Conservation (phyloP, 2,797 vertebrate species). For the Galagoides demidoff region DNA sequence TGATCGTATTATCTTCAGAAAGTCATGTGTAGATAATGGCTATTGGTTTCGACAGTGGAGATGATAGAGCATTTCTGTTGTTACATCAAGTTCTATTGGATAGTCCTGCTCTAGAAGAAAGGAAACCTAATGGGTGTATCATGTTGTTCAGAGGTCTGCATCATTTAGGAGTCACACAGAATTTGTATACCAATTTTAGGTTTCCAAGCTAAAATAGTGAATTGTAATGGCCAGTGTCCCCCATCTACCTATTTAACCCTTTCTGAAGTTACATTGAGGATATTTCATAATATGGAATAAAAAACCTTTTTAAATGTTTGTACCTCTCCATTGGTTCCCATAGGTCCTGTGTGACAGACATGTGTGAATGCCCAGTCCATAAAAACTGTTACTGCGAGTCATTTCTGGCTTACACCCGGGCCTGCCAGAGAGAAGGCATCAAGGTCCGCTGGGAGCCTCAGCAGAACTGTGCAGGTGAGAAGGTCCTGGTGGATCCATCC, state of each 20-base stretch:
- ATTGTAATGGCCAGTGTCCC: not conserved
- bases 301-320: conserved; percentile 30
- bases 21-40: not conserved
- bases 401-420: conserved; percentile 95
- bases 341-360: conserved; percentile 98
- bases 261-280: not conserved
- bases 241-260: not conserved
- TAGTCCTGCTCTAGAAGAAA: not conserved
- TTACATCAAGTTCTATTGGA: not conserved
- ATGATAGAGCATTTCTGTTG: not conserved
- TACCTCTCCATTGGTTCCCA: conserved; percentile 57
- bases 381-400: conserved; percentile 99
- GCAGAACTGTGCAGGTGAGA: conserved; percentile 94
- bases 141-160: not conserved
- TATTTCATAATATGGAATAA: not conserved
- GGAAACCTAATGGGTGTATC: not conserved
- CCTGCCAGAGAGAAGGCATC: conserved; percentile 95
- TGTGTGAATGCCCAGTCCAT: conserved; percentile 98
- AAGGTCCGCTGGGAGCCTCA: conserved; percentile 93
- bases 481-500: not conserved
- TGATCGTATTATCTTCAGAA: not conserved
- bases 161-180: not conserved
- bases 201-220: not conserved
- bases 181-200: not conserved
- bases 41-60: not conserved